phyloP scores from a whole-genome alignment of 2,888 invertebrate species.

The Imbricaverruca yamaguchii region DNA sequence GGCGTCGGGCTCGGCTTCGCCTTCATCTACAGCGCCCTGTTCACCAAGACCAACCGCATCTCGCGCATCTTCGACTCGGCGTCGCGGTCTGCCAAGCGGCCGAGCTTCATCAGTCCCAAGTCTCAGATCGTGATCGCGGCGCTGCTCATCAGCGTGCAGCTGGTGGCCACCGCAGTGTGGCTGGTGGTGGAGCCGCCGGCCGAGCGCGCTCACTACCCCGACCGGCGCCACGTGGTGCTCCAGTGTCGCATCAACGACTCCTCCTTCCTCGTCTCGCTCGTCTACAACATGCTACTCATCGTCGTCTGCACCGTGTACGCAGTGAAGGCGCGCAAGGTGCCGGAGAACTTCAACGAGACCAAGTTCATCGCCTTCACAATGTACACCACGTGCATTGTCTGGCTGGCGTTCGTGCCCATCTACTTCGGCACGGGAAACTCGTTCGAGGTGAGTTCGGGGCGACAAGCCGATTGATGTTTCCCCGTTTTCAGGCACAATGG shows the following conservation, averaged over 20 bases:
- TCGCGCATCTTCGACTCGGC: constrained; percentile 58
- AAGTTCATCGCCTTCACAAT: constrained; percentile 63
- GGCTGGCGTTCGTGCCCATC: constrained; percentile 62
- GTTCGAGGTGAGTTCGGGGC: constrained; percentile 49
- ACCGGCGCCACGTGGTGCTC: constrained; percentile 51
- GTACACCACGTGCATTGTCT: constrained; percentile 62
- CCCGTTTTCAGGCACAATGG: too few species aligned
- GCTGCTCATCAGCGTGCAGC: constrained; percentile 46
- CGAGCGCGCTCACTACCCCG: constrained; percentile 50
- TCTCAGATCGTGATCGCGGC: constrained; percentile 55
- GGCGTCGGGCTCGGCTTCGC: constrained; percentile 59
- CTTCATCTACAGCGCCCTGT: constrained; percentile 55
- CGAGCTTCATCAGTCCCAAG: constrained; percentile 57
- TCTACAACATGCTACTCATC: constrained; percentile 58
- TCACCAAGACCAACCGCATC: constrained; percentile 58
- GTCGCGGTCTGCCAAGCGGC: constrained; percentile 53
- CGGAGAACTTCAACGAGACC: constrained; percentile 61
- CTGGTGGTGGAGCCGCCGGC: constrained; percentile 57
- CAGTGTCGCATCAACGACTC: constrained; percentile 58
- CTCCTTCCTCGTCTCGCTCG: constrained; percentile 55
- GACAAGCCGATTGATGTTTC: too few species aligned
- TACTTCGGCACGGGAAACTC: constrained; percentile 63
- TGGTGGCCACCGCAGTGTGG: constrained; percentile 52
- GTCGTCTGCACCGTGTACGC: constrained; percentile 57
- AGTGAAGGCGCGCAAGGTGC: constrained; percentile 59